A percentile compares a stretch with the other conserved stretches of the same genome.
These are phyloP conservation scores for Hemaris fuciformis DNA, from an alignment of 2,888 invertebrate species.

Conservation along the genomic window DNA sequence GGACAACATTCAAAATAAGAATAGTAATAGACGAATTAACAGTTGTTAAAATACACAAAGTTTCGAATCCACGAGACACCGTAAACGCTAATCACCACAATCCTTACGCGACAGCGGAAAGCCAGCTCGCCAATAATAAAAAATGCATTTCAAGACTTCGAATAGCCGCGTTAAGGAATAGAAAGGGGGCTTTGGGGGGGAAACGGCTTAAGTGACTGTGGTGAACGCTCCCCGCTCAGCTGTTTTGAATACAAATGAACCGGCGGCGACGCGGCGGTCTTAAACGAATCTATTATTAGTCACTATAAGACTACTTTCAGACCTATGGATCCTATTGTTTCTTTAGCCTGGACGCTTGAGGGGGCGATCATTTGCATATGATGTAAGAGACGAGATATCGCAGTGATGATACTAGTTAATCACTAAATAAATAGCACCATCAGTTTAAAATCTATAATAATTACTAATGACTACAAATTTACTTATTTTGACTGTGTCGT, in stretches of 20 bases:
- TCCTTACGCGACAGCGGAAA: not conserved
- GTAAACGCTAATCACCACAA: not conserved
- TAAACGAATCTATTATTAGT: not conserved
- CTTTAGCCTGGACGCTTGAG: not conserved
- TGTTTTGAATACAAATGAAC: slow-evolving; percentile 6
- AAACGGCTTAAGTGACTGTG: not conserved
- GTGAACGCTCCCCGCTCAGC: not conserved
- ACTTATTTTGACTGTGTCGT: too few species aligned
- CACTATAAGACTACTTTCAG: not conserved
- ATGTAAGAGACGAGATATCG: too few species aligned
- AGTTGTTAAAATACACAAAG: not conserved
- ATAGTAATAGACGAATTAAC: not conserved
- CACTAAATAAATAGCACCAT: too few species aligned
- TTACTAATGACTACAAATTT: too few species aligned
- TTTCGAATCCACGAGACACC: not conserved
- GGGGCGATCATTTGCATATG: too few species aligned
- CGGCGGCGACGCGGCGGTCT: not conserved
- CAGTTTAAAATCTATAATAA: too few species aligned
- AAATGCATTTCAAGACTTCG: not conserved
- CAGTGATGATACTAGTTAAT: too few species aligned
- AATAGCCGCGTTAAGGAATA: not conserved
- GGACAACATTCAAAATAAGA: too few species aligned
- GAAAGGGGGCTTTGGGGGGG: not conserved
- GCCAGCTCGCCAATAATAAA: not conserved
- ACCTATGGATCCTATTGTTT: not conserved